Base-by-base conservation (phyloP, 2,113 vertebrate genomes). In the Cryptotis parvus region DNA sequence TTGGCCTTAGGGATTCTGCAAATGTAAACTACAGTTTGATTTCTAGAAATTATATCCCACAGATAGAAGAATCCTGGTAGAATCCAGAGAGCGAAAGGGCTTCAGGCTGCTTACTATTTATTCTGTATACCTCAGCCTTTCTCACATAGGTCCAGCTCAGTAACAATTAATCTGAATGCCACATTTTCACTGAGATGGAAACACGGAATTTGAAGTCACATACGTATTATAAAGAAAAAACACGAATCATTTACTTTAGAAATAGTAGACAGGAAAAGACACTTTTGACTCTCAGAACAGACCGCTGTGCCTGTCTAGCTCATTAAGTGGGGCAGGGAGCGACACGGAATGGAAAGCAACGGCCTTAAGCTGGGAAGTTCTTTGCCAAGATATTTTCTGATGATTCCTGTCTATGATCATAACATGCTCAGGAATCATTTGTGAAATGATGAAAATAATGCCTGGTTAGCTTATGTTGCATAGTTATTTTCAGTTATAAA, bases 1-100 rank as follows among this genome's bases (percentile, higher is more conserved):
- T 92, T 75, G 66, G 74, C 85, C 43, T 79, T 7, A 63, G 58
- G 87, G 27, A 45, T 33, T 94, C 84, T 96, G 45, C 18, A 94
- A 85, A 84, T 82, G 81, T 45, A 15, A 22, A 45, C 70, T 87
- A 15, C 75, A 83, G 9, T 9, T 29, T 96, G 72, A 86, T 82
- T 90, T 90, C 72, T 93, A 61, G 76, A 72, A 80, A 86, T 55
- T 66, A 11, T 58, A n/a, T 84, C 49, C 26, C 39, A 84, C n/a
- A 20, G 74, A 70, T 24, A 69, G 52, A 55, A 83, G 20, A 75
- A 33, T 73, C 18, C 52, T 45, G 10, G 45, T 49, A 26, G 31
- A 72, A 61, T 29, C 52, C 63, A 74, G 77, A 41, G 41, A 91
- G 49, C 12, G 73, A 58, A 63, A 22, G 9, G 55, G 70, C 39